A percentile compares a stretch with the other conserved stretches of the same genome.
phyloP scores from a whole-genome alignment of 2,797 vertebrate species.

The Garrulus glandarius region DNA sequence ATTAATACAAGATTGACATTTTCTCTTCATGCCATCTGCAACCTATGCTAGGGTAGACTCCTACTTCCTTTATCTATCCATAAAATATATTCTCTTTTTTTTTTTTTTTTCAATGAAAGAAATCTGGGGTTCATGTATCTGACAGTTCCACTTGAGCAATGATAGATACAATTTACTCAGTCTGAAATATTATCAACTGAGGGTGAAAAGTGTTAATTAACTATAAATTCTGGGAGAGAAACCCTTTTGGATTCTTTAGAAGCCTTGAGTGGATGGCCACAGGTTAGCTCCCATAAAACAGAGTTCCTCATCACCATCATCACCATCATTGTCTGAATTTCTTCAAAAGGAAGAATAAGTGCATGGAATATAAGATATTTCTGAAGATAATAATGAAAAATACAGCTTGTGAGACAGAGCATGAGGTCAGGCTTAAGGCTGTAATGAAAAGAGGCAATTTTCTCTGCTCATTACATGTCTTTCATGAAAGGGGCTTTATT shows the following conservation, averaged over 20 bases:
- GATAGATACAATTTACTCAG: not conserved
- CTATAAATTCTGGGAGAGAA: not conserved
- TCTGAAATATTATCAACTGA: not conserved
- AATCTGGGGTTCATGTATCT: not conserved
- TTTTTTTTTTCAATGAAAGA: not conserved
- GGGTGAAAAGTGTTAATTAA: constrained; percentile 18
- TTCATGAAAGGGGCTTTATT: constrained; percentile 41
- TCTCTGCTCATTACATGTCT: constrained; percentile 23
- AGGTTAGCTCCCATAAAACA: constrained; percentile 14
- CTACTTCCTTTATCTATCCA: not conserved
- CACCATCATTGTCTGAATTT: not conserved
- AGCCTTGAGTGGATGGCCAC: not conserved
- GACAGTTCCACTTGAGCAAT: not conserved
- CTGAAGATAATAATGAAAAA: constrained; percentile 28
- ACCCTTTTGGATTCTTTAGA: not conserved
- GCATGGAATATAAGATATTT: constrained; percentile 1
- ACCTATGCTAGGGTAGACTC: not conserved
- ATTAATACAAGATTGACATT: not conserved
- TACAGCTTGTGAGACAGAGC: not conserved
- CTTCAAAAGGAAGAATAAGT: constrained; percentile 3
- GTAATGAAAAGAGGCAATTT: constrained; percentile 45
- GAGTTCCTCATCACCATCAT: not conserved
- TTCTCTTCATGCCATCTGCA: not conserved
- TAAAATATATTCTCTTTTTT: not conserved
- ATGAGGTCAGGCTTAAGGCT: constrained; percentile 20